Conservation (phyloP, 2,888 invertebrate genomes). For the Lasioglossum zephyrum region DNA sequence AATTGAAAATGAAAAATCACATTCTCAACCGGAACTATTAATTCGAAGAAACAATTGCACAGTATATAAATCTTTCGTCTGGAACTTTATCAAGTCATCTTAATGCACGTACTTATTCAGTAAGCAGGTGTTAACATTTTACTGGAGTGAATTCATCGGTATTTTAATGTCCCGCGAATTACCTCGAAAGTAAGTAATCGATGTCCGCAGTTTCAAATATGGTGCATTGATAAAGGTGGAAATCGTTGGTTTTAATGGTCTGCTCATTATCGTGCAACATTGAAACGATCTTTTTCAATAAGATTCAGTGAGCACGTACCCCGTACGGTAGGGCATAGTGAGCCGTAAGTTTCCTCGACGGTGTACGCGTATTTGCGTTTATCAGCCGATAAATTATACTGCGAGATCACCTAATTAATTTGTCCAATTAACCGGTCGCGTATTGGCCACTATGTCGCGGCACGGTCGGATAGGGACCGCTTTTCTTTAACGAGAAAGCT, state of each 20-base stretch:
- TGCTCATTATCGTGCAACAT: background rate
- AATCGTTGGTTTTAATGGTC: background rate
- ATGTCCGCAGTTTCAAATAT: background rate
- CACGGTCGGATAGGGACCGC: background rate
- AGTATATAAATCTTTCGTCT: background rate
- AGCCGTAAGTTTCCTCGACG: slow-evolving; percentile 11
- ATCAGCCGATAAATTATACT: slow-evolving; percentile 46
- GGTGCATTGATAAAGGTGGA: background rate
- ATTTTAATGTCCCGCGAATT: background rate
- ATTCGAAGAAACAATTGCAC: background rate
- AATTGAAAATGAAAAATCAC: background rate
- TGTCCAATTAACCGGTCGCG: slow-evolving; percentile 46
- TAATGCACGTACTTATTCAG: background rate
- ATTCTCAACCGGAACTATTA: background rate
- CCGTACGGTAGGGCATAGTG: slow-evolving; percentile 2
- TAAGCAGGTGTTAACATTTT: background rate
- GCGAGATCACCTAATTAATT: slow-evolving; percentile 48
- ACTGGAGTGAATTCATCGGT: background rate
- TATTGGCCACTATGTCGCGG: slow-evolving; percentile 23
- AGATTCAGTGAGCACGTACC: background rate
- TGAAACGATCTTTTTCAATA: background rate
- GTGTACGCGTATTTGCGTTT: slow-evolving; percentile 30
- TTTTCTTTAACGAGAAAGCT: slow-evolving; percentile 36
- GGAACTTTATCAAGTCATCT: background rate
- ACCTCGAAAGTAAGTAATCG: background rate